Evolutionary conservation across 2,113 vertebrate species (phyloP).

Genomic region (Rousettus leschenaultii): DNA sequence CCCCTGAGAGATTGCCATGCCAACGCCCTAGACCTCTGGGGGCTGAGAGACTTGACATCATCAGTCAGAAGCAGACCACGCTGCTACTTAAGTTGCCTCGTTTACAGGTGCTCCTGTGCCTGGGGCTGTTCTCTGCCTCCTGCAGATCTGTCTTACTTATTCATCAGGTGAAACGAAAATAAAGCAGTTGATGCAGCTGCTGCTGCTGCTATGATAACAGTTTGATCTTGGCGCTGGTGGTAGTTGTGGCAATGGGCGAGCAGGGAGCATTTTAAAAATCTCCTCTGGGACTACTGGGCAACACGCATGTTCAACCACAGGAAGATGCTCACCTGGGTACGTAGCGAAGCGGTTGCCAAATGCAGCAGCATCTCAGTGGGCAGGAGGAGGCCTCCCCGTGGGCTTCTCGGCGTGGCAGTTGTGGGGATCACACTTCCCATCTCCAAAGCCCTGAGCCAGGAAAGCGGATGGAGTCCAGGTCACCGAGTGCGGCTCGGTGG

Average conservation of each 20-base stretch:
- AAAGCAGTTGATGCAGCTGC: neutral
- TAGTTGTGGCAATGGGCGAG: neutral
- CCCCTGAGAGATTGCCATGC: neutral
- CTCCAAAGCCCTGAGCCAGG: neutral
- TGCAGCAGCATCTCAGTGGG: neutral
- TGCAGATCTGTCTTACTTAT: neutral
- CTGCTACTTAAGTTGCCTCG: too few relatives aligned
- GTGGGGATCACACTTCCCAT: neutral
- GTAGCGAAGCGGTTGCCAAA: neutral
- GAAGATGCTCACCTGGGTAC: fast-evolving
- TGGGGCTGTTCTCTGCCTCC: neutral
- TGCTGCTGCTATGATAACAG: neutral
- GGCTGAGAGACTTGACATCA: neutral
- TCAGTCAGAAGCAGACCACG: neutral
- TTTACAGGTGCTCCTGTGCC: neutral
- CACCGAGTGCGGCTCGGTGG: too few relatives aligned
- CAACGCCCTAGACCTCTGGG: neutral
- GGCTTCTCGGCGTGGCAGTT: neutral
- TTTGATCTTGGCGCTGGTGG: neutral
- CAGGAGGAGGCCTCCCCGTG: neutral
- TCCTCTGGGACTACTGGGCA: neutral
- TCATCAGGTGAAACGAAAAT: neutral
- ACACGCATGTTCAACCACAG: neutral
- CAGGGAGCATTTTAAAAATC: neutral
- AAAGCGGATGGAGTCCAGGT: neutral